These are phyloP conservation scores for Drosophila mimica DNA, from an alignment of 2,888 invertebrate species.

Conservation along the genomic window DNA sequence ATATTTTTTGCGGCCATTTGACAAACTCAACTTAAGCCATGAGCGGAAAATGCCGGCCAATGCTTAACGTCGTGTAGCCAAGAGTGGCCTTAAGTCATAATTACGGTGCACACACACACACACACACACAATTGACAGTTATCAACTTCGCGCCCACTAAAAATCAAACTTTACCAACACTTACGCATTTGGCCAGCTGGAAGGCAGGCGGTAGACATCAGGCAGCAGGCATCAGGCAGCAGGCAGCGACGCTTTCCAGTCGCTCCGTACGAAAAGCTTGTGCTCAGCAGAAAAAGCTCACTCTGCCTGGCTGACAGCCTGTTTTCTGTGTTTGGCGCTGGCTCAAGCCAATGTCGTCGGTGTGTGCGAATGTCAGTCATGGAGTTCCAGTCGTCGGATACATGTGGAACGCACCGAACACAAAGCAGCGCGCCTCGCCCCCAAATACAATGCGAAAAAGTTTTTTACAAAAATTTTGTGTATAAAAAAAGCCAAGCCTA, in stretches of 20 bases:
- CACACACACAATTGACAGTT: constrained; percentile 55
- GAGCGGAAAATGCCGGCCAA: constrained; percentile 40
- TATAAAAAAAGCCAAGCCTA: constrained; percentile 60
- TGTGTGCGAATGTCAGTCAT: constrained; percentile 81
- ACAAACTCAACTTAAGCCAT: constrained; percentile 44
- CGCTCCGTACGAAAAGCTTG: constrained; percentile 49
- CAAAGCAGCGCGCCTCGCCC: constrained; percentile 69
- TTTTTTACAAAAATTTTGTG: constrained; percentile 60
- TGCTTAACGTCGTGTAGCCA: constrained; percentile 26
- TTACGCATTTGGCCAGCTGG: constrained; percentile 41
- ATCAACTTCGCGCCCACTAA: constrained; percentile 65
- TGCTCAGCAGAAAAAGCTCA: constrained; percentile 41
- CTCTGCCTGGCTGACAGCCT: constrained; percentile 28
- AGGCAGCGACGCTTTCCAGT: constrained; percentile 34
- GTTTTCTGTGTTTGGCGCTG: constrained; percentile 29
- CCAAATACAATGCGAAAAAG: constrained; percentile 72
- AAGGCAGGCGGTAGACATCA: constrained; percentile 5
- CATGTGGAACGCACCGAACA: constrained; percentile 81
- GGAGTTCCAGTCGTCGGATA: constrained; percentile 85
- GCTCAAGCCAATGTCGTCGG: constrained; percentile 42
- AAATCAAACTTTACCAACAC: constrained; percentile 64
- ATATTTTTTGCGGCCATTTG: constrained; percentile 66
- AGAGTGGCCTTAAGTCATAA: constrained; percentile 57
- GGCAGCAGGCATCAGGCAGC: constrained; percentile 4
- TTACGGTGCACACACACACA: constrained; percentile 44